Base-by-base conservation (phyloP, 2,113 vertebrate species). In the Zootoca vivipara region DNA sequence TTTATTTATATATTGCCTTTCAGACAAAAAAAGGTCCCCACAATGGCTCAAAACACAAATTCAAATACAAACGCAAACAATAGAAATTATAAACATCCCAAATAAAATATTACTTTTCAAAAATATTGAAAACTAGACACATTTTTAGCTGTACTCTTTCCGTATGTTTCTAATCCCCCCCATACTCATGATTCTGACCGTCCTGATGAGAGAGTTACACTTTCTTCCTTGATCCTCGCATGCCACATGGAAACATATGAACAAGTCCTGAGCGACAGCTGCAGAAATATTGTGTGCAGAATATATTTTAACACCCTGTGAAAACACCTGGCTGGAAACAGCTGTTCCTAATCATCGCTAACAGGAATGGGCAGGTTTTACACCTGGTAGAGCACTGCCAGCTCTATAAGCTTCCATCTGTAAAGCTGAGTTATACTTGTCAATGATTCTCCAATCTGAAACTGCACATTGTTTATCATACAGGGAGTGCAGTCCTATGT, bases 261-360 rank as follows among this genome's bases (percentile, higher is more conserved):
- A 77, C 38, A 83, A 87, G 81, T 83, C 79, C 40, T 58, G 0
- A 65, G 33, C n/a, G 86, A 38, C 35, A 92, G 81, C 78, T 85
- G 40, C 4, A 84, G 42, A 92, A 93, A 16, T 75, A 40, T 86
- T 52, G 86, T 89, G 88, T 64, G 30, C 87, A 85, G 74, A 91
- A 38, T 90, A 89, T 90, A 90, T 24, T 86, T 7, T 86, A 93
- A 91, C 6, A 40, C 16, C 64, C 93, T 91, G 80, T 79, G 77
- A 85, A 92, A 93, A 92, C 87, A 93, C 90, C 88, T 95, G 85
- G 42, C 91, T 93, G 86, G 58, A 85, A 89, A 85, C 78, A 92
- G 78, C 84, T 92, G 89, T 93, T 94, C 90, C 79, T 91, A 83
- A 91, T 90, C 92, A 92, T 28, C 15, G 72, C 82, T 90, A 42